Evolutionary conservation across 2,113 vertebrate genomes (phyloP), one percentile per base, ranked within the genome.

Genomic region (Brachyhypopomus gauderio): DNA sequence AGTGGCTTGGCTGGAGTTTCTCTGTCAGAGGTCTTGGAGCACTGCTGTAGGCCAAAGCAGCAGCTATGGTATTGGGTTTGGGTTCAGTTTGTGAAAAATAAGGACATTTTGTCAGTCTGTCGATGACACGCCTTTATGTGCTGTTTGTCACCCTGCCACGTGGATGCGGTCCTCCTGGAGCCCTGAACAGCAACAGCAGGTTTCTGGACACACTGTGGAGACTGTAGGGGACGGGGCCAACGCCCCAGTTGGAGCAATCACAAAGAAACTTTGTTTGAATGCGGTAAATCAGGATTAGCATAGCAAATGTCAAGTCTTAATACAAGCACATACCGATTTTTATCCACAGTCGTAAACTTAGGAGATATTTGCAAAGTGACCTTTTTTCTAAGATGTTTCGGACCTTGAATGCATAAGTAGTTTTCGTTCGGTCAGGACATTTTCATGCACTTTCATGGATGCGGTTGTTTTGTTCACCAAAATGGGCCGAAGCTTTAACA

Each of bases 41-140:
- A 30, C 25, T 27, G 25, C 12, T 45, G 41, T 45, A 45, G 41
- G 41, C 9, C 62, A 64, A 2, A 64, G 59, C 23, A 25, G 60
- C 14, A 36, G 19, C 20, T 38, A 20, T 41, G 7, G 5, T 22
- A 11, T 52, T 52, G 9, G 41, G 6, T 41, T 59, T 25, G 30
- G 76, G 66, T 77, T 87, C 25, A 85, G 8, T 59, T 80, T 83
- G 30, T 2, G 58, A 30, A 52, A 41, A 85, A n/a, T 79, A 41
- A 52, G 45, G 12, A 25, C 75, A 56, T 48, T 69, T 84, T 79
- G 85, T 74, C n/a, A 9, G 8, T 19, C 34, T 12, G 23, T 45
- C 11, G 36, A 77, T 62, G 22, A 62, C 78, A 87, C 72, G 23
- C 60, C 12, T 52, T 52, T 11, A 14, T 52, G 45, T 52, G 45